phyloP scores from a whole-genome alignment of 1,140 invertebrate genomes.

The Eumaeus atala region DNA sequence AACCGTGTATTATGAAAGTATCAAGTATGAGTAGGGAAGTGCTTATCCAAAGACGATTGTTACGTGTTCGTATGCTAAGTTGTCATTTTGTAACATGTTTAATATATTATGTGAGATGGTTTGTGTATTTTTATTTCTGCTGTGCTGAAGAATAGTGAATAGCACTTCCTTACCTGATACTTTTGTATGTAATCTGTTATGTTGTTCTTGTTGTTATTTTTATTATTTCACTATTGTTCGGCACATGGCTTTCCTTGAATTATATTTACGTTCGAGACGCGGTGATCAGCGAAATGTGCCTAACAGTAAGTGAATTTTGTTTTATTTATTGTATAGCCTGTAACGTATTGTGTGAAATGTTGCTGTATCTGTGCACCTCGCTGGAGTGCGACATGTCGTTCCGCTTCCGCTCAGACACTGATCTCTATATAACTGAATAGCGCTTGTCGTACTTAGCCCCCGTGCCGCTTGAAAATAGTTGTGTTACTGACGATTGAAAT shows the following conservation, averaged over 20 bases:
- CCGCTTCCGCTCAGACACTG: background rate
- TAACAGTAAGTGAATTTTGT: slow-evolving; percentile 37
- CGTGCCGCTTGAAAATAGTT: too few species aligned
- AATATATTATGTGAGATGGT: slow-evolving; percentile 38
- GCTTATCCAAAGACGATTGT: slow-evolving; percentile 29
- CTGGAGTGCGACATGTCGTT: too few species aligned
- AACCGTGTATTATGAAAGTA: slow-evolving; percentile 27
- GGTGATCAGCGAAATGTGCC: slow-evolving; percentile 41
- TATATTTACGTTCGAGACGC: slow-evolving; percentile 5
- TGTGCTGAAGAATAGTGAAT: slow-evolving; percentile 76
- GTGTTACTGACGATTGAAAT: too few species aligned
- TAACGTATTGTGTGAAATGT: too few species aligned
- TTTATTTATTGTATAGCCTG: slow-evolving; percentile 1
- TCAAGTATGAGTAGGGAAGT: slow-evolving; percentile 52
- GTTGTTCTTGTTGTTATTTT: slow-evolving; percentile 25
- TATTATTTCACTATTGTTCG: slow-evolving; percentile 84
- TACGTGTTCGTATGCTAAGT: slow-evolving; percentile 16
- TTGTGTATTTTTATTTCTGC: slow-evolving; percentile 36
- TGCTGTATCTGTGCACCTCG: too few species aligned
- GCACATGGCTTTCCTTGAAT: slow-evolving; percentile 73
- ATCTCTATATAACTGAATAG: background rate
- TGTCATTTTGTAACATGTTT: slow-evolving; percentile 21
- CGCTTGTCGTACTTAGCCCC: too few species aligned
- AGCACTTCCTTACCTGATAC: slow-evolving; percentile 68
- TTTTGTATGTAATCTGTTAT: slow-evolving; percentile 23